Evolutionary conservation across 2,888 invertebrate species (phyloP).

Genomic region (Argyresthia goedartella): DNA sequence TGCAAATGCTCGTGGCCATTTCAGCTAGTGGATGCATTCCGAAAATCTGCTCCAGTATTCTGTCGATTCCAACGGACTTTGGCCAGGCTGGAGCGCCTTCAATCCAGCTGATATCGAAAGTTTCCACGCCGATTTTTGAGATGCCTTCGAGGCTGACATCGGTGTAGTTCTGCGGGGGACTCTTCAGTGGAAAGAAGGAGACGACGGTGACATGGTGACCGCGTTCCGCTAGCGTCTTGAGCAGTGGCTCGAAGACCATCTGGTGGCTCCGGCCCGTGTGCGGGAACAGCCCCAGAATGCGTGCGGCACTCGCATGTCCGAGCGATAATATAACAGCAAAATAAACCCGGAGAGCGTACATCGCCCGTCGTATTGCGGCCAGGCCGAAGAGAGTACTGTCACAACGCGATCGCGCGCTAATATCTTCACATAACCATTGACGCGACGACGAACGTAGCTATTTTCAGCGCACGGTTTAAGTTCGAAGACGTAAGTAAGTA

Average conservation of each 20-base stretch:
- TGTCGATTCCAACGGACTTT: constrained; percentile 29
- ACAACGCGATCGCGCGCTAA: not conserved
- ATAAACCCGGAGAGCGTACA: constrained; percentile 26
- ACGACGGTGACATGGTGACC: constrained; percentile 74
- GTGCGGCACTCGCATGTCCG: constrained; percentile 35
- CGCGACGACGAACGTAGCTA: not conserved
- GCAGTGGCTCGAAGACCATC: constrained; percentile 68
- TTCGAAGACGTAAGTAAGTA: not conserved
- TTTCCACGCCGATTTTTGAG: constrained; percentile 37
- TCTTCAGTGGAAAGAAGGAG: constrained; percentile 67
- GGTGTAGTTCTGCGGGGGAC: constrained; percentile 54
- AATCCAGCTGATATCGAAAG: constrained; percentile 32
- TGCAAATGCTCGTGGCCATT: constrained; percentile 43
- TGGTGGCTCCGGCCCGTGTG: constrained; percentile 75
- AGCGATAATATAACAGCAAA: constrained; percentile 21
- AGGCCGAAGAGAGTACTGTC: not conserved
- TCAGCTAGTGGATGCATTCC: constrained; percentile 37
- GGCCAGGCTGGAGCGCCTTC: constrained; percentile 25
- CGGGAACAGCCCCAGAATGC: constrained; percentile 71
- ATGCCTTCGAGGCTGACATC: constrained; percentile 54
- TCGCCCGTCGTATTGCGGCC: constrained; percentile 24
- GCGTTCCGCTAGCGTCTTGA: constrained; percentile 62
- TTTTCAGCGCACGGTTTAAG: constrained; percentile 2
- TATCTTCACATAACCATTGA: constrained; percentile 1
- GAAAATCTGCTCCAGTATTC: constrained; percentile 26